Evolutionary conservation across 2,888 invertebrate genomes (phyloP), one percentile per base, ranked within the genome.

Genomic region (Thereva unica): DNA sequence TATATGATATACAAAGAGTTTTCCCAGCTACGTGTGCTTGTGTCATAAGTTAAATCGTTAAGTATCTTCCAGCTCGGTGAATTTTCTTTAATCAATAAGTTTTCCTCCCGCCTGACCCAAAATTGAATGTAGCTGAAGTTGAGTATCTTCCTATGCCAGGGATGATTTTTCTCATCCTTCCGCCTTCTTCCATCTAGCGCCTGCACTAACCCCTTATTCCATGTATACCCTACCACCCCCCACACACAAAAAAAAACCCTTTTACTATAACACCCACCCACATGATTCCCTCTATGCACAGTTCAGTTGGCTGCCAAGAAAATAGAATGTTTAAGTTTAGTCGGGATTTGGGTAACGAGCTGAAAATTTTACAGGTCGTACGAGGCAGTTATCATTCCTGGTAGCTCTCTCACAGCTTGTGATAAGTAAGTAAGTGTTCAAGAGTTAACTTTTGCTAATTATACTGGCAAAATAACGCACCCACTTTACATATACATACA

Each of bases 81-180:
- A 38, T 47, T 59, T 47, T 49, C 49, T 59, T 23, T 59, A 49
- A 59, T 59, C 59, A 59, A 59, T 59, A 59, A 59, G 37, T 59
- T 59, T 59, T 37, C 23, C 23, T 23, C 23, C 23, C 12, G 49
- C 47, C 38, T 59, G 59, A 59, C 59, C 59, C 59, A 59, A 59
- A 56, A 59, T 47, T 40, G 45, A 59, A 59, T 47, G 37, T 49
- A 49, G 12, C 47, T 47, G 47, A n/a, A 40, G 7, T 49, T 10
- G 41, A 10, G 23, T 23, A 23, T 23, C 23, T 23, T 23, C 23
- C 23, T 23, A 23, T 23, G 59, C 49, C 59, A n/a, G 56, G 9
- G 40, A 56, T 9, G 23, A 35, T 35, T 59, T 59, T 59, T 47
- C 12, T 38, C 47, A 47, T 49, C 38, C 10, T 37, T 47, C 10